Percentiles rank a stretch among this genome's conserved stretches.
Evolutionary conservation across 2,888 invertebrate genomes (phyloP).

Genomic region (Micoletzkya japonica): DNA sequence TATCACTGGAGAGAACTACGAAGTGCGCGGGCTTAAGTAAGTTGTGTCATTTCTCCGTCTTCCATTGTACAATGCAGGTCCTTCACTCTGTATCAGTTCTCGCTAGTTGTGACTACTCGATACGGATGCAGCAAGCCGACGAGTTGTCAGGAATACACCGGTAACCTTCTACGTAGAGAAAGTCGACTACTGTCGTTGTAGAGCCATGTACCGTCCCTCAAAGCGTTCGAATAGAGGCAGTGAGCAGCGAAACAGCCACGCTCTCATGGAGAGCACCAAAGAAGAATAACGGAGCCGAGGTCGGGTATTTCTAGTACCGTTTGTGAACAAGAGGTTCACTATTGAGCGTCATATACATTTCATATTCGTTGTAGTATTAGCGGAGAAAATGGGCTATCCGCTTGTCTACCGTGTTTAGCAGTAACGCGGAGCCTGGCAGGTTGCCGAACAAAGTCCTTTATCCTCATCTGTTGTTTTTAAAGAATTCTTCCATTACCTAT

Average conservation of each 20-base stretch:
- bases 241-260: constrained; percentile 59
- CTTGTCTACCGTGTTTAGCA: too few species aligned
- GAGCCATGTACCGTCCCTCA: constrained; percentile 63
- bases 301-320: too few species aligned
- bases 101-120: constrained; percentile 55
- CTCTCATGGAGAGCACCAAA: constrained; percentile 58
- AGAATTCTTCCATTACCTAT: too few species aligned
- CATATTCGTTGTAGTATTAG: too few species aligned
- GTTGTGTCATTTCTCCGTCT: neutral
- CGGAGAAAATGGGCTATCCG: neutral
- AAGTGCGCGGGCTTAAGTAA: constrained; percentile 45
- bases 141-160: constrained; percentile 60
- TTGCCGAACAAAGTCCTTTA: too few species aligned
- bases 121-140: constrained; percentile 56
- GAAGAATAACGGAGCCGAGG: constrained; percentile 62
- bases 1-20: constrained; percentile 53
- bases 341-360: too few species aligned
- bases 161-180: too few species aligned
- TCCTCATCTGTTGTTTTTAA: too few species aligned
- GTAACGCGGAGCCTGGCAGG: too few species aligned
- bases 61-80: constrained; percentile 10
- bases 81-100: constrained; percentile 62
- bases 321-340: neutral
- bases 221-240: constrained; percentile 53
- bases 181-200: constrained; percentile 31